Base-by-base conservation (phyloP, 2,888 invertebrate genomes). In the Drosophila anomalipes region DNA sequence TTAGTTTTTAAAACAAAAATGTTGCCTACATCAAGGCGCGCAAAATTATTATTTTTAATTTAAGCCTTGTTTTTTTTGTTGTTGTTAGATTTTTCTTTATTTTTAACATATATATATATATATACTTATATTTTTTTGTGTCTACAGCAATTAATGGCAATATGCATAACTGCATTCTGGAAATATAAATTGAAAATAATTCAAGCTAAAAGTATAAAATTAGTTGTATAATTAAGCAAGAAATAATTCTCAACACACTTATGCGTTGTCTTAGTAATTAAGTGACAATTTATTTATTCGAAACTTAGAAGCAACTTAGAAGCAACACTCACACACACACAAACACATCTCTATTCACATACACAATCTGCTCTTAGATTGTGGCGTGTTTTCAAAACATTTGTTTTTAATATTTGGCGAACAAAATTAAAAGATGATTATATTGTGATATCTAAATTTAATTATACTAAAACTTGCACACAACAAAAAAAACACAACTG, bases 361-460 rank as follows among this genome's bases (percentile, higher is more conserved):
- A 28, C 52, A 64, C 56, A 61, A 37, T 39, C 44, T 26, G 19
- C 41, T 62, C 32, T 26, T 19, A n/a, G 54, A 54, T 32, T 41
- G 41, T 41, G 41, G 32, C 26, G 32, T 65, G 33, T 26, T 33
- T 28, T 47, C 33, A 44, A 37, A 39, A 49, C 51, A 62, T 78
- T 75, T 61, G 62, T 72, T 76, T 75, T 16, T 73, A 65, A 71
- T 65, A 52, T 69, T 79, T 79, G 74, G 77, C 69, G 77, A 74
- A 61, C 67, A 72, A 81, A 77, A 81, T 76, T 81, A 70, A 79
- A 77, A 79, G 73, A 85, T 86, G 81, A 82, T 84, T 85, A 82
- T 82, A 85, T 84, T 85, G 85, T 85, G 85, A 85, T 85, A 85
- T 85, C 84, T 85, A 85, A 85, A 85, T 85, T 83, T 77, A 79